Evolutionary conservation across 2,888 invertebrate species (phyloP).

Genomic region (Epirrita christyi): DNA sequence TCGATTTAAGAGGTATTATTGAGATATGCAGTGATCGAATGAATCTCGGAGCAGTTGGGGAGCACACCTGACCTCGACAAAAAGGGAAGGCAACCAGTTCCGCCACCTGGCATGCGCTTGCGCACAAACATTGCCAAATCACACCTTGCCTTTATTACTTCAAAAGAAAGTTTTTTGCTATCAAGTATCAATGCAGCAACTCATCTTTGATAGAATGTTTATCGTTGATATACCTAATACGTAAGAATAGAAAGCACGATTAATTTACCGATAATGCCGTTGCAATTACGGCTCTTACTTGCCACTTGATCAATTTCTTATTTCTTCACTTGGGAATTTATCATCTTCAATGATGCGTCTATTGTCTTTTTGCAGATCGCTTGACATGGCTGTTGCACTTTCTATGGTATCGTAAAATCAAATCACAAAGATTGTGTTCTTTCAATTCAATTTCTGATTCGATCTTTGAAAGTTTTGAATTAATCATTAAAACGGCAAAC

Average conservation of each 20-base stretch:
- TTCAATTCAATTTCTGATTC: conserved; percentile 38
- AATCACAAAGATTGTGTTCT: conserved; percentile 33
- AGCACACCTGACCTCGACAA: conserved; percentile 61
- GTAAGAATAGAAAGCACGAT: conserved; percentile 56
- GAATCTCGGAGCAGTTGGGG: conserved; percentile 55
- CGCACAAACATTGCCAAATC: conserved; percentile 51
- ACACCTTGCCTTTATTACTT: conserved; percentile 48
- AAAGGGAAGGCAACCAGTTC: conserved; percentile 71
- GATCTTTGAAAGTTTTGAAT: conserved; percentile 39
- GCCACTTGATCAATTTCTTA: conserved; percentile 59
- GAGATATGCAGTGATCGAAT: conserved; percentile 34
- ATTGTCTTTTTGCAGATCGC: conserved; percentile 58
- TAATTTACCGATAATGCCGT: conserved; percentile 47
- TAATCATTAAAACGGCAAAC: conserved; percentile 18
- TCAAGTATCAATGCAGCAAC: conserved; percentile 32
- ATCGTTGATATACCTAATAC: conserved; percentile 40
- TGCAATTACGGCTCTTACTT: conserved; percentile 58
- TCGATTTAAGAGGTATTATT: conserved; percentile 31
- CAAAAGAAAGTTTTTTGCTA: conserved; percentile 31
- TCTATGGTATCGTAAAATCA: conserved; percentile 46
- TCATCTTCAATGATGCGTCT: conserved; percentile 50
- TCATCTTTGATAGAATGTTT: conserved; percentile 38
- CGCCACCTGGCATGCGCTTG: conserved; percentile 61
- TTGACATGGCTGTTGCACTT: conserved; percentile 48
- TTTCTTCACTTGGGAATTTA: conserved; percentile 54